Conservation (phyloP, 2,113 vertebrate species). For the Vidua macroura region DNA sequence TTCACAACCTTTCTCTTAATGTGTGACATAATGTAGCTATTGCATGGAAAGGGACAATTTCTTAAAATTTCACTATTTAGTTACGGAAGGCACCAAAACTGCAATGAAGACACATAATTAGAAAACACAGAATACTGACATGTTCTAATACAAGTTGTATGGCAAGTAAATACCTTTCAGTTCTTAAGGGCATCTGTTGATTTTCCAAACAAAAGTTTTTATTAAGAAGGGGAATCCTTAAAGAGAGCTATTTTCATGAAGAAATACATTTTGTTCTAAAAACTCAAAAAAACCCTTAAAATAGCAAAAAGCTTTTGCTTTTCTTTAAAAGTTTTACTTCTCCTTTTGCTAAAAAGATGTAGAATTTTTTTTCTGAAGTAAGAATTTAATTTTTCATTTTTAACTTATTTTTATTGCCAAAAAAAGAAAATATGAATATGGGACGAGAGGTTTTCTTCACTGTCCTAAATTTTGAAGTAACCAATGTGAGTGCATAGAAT, state of each 20-base stretch:
- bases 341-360: not conserved
- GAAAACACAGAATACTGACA: not conserved
- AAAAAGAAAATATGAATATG: not conserved
- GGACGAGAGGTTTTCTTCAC: not conserved
- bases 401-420: fast-evolving
- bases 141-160: not conserved
- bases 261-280: not conserved
- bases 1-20: not conserved
- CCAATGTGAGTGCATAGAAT: not conserved
- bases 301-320: fast-evolving
- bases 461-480: not conserved
- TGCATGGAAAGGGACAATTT: not conserved
- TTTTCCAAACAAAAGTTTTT: not conserved
- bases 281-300: fast-evolving
- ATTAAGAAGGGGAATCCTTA: not conserved
- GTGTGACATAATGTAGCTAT: not conserved
- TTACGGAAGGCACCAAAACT: not conserved
- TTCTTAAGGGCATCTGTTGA: not conserved
- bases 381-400: not conserved
- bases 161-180: not conserved
- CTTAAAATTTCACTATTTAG: not conserved
- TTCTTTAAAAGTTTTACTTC: not conserved
- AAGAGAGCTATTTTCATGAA: not conserved
- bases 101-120: not conserved
- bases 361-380: not conserved